A percentile compares a stretch with the other conserved stretches of the same genome.
Conservation (phyloP, 2,797 vertebrate genomes). For the Sciurus vulgaris region DNA sequence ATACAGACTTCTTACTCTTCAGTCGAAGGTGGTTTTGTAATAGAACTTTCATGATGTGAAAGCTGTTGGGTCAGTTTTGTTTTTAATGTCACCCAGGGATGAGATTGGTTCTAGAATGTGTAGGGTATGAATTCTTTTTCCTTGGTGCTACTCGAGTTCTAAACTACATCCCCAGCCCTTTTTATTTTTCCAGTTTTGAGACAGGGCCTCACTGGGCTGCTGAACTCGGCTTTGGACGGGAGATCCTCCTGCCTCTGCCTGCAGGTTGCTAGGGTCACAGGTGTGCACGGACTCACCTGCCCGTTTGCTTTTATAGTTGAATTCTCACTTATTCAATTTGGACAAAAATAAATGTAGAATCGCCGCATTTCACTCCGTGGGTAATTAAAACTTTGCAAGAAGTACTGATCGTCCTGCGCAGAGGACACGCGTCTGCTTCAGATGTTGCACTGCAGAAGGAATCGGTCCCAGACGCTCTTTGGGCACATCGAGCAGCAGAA, state of each 20-base stretch:
- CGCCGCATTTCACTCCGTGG: neutral
- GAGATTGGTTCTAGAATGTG: neutral
- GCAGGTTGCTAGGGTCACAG: too few relatives aligned
- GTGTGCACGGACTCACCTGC: too few relatives aligned
- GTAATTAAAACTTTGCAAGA: neutral
- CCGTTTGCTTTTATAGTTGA: slow-evolving; percentile 1
- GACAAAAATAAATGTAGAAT: neutral
- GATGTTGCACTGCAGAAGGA: neutral
- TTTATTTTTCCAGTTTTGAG: too few relatives aligned
- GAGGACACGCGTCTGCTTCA: neutral
- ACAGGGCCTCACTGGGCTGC: too few relatives aligned
- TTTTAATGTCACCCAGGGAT: neutral
- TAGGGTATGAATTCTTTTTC: neutral
- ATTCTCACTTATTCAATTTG: neutral
- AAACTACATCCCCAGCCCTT: too few relatives aligned
- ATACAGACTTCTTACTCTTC: fast-evolving
- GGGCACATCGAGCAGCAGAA: neutral
- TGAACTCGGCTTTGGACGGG: too few relatives aligned
- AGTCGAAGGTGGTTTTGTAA: neutral
- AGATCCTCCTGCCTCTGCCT: too few relatives aligned
- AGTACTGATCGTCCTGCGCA: neutral
- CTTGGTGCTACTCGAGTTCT: too few relatives aligned
- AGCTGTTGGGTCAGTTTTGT: neutral
- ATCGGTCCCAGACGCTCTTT: too few relatives aligned
- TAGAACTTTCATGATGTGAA: neutral